Evolutionary conservation across 35 echinoderm and acorn worm genomes (phyloP), one percentile per base, ranked within the genome.

Genomic region (Heliocidaris erythrogramma): DNA sequence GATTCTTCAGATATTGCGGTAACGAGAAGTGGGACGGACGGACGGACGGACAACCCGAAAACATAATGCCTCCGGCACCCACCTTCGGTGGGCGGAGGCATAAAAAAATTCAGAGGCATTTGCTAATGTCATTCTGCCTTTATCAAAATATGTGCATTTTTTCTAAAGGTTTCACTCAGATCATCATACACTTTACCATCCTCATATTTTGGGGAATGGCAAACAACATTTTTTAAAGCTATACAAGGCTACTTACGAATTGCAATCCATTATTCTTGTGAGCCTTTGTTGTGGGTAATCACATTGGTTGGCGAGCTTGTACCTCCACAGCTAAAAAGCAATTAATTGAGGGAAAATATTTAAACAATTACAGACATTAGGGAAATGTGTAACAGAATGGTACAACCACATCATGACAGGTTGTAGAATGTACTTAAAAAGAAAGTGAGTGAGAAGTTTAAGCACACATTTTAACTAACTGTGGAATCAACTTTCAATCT

Each of bases 251-350:
- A 96, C 95, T 94, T 48, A 96, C 96, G 88, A 61, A n/a, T 93
- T 90, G 18, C 94, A 95, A 27, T 95, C 90, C 90, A 92, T 94
- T 53, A 96, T 90, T 92, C 92, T 95, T 32, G 61, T 95, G 24
- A 96, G 96, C 71, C 90, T 95, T 13, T 49, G 89, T 32, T 95
- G 88, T 18, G 96, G 94, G 85, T 53, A 12, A 24, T 90, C 56
- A 30, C 31, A 59, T 27, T 92, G 53, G 59, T 47, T 95, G 30
- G 94, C 96, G 13, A 88, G 49, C 32, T 94, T 94, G 78, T 96
- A 96, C 92, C 94, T 92, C 96, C 94, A 96, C 91, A 96, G 31
- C 96, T 96, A 48, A 78, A 69, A 78, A 27, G 27, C 4, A 78
- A 42, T 42, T 42, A 42, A 42, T 42, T 42, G 35, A 42, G 35